Conservation (phyloP, 2,888 invertebrate species). For the Watsonalla binaria region DNA sequence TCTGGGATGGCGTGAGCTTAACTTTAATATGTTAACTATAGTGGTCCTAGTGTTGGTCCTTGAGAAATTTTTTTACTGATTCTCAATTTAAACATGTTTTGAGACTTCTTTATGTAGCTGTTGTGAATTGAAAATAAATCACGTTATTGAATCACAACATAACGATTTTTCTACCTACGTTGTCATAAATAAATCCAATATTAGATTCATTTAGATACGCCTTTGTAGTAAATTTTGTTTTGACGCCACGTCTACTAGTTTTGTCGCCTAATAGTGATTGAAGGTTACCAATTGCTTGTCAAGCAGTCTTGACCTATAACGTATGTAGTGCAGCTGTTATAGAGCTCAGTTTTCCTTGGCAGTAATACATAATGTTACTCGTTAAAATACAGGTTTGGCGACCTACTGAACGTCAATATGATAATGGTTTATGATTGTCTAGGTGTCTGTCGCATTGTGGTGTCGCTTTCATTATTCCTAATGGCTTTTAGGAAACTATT, state of each 20-base stretch:
- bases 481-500: too few relatives aligned
- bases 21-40: background rate
- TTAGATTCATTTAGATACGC: constrained; percentile 4
- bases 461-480: background rate
- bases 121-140: background rate
- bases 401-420: constrained; percentile 34
- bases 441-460: constrained; percentile 12
- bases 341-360: constrained; percentile 19
- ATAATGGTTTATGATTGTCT: constrained; percentile 21
- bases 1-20: too few relatives aligned
- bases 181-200: background rate
- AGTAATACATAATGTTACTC: constrained; percentile 28
- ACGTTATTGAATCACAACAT: background rate
- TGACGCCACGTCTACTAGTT: constrained; percentile 32
- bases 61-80: background rate
- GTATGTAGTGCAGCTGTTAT: constrained; percentile 1
- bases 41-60: background rate
- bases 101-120: background rate
- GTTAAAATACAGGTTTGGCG: constrained; percentile 48
- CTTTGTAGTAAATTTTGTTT: constrained; percentile 25
- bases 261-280: constrained; percentile 24
- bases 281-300: constrained; percentile 34
- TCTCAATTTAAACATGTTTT: too few relatives aligned
- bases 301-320: constrained; percentile 13
- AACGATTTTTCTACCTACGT: background rate